These are phyloP conservation scores for Cephonodes hylas DNA, from an alignment of 2,888 invertebrate species.

Conservation along the genomic window DNA sequence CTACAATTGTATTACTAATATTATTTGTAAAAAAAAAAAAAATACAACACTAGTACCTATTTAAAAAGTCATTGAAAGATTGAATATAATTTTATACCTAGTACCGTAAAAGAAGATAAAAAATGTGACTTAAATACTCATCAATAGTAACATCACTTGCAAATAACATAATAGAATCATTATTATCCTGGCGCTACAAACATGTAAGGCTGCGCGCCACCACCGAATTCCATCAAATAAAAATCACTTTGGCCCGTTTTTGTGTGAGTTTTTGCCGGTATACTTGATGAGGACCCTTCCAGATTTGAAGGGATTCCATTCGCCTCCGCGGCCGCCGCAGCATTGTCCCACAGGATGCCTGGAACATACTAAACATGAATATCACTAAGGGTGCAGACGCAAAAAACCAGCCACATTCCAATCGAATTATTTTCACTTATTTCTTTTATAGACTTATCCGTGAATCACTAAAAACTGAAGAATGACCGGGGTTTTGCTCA, in stretches of 20 bases:
- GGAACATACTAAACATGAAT: constrained; percentile 15
- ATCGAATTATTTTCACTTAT: constrained; percentile 14
- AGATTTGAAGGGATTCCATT: constrained; percentile 68
- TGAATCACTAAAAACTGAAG: constrained; percentile 6
- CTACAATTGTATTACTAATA: no score
- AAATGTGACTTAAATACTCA: no score
- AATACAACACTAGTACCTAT: no score
- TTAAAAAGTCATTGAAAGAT: no score
- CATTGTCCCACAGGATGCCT: constrained; percentile 39
- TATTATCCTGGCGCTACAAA: background rate
- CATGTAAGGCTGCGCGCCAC: constrained; percentile 23
- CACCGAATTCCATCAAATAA: constrained; percentile 77
- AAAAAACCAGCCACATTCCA: constrained; percentile 14
- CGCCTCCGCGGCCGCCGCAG: constrained; percentile 33
- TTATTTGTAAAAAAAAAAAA: no score
- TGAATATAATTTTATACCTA: no score
- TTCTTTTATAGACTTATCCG: constrained; percentile 7
- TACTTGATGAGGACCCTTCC: constrained; percentile 67
- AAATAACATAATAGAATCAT: background rate
- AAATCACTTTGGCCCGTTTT: constrained; percentile 69
- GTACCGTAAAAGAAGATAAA: no score
- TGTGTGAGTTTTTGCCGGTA: constrained; percentile 68
- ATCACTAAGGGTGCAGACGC: constrained; percentile 13
- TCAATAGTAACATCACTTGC: background rate
- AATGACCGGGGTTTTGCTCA: background rate